phyloP scores from a whole-genome alignment of 2,888 invertebrate genomes.

The Operophtera brumata region DNA sequence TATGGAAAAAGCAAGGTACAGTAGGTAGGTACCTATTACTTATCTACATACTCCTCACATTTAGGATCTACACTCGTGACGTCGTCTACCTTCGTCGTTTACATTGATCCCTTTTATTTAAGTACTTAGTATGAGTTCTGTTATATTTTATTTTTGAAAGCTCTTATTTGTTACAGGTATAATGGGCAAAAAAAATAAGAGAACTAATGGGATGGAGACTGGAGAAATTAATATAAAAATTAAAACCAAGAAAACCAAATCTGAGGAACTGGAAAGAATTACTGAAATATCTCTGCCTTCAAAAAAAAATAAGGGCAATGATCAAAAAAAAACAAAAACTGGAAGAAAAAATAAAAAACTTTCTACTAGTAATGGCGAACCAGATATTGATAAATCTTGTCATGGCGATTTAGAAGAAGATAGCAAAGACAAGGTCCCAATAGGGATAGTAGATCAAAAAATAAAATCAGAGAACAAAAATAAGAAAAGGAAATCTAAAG shows the following conservation, averaged over 20 bases:
- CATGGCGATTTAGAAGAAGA: background rate
- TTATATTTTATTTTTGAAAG: background rate
- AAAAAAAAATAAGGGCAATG: background rate
- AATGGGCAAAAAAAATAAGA: slow-evolving; percentile 12
- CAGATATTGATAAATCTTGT: background rate
- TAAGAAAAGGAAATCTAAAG: background rate
- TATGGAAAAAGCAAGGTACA: no score
- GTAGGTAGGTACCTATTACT: no score
- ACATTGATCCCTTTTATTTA: no score
- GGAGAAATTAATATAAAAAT: slow-evolving; percentile 1
- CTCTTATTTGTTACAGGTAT: slow-evolving; percentile 8
- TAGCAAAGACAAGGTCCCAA: background rate
- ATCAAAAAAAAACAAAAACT: background rate
- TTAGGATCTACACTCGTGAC: no score
- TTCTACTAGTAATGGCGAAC: background rate
- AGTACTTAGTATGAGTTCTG: no score
- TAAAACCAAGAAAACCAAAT: background rate
- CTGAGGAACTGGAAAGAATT: background rate
- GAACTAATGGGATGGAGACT: background rate
- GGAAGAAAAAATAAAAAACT: background rate
- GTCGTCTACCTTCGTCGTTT: no score
- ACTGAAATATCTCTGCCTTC: background rate
- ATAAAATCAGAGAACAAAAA: background rate
- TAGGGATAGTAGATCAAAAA: background rate
- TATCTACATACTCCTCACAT: no score